Conservation (phyloP, 1,140 invertebrate genomes). For the Zaprionus nigranus region DNA sequence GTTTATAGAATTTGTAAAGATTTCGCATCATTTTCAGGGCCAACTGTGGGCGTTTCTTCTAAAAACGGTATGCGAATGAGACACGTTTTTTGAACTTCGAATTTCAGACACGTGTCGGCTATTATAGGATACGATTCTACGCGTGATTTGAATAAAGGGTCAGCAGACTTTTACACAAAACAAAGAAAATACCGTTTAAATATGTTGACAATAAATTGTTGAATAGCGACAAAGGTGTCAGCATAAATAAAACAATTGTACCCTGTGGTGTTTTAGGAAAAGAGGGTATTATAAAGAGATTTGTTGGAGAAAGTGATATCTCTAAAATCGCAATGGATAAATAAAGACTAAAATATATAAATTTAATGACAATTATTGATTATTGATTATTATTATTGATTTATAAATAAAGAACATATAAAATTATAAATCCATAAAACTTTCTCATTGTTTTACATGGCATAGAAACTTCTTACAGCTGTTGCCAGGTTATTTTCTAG, state of each 20-base stretch:
- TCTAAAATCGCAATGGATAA: too few species aligned
- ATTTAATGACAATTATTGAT: too few species aligned
- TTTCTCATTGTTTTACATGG: not conserved
- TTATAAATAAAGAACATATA: not conserved
- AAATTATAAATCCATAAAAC: too few species aligned
- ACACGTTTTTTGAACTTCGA: not conserved
- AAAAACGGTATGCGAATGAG: conserved; percentile 4
- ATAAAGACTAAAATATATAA: too few species aligned
- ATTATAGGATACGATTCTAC: not conserved
- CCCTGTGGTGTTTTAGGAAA: not conserved
- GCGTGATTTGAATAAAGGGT: not conserved
- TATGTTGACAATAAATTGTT: not conserved
- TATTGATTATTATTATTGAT: too few species aligned
- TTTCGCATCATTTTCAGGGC: conserved; percentile 44
- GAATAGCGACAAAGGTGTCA: not conserved
- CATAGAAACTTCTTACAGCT: not conserved
- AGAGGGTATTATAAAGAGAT: not conserved
- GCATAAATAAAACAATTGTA: not conserved
- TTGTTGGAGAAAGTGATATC: not conserved
- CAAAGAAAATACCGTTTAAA: not conserved
- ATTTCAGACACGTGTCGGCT: not conserved
- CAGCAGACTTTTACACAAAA: not conserved
- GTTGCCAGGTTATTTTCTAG: conserved; percentile 6
- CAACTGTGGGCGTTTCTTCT: not conserved
- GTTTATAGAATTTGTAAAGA: conserved; percentile 7